phyloP scores from a whole-genome alignment of 2,113 vertebrate species.

The Thunnus thynnus region DNA sequence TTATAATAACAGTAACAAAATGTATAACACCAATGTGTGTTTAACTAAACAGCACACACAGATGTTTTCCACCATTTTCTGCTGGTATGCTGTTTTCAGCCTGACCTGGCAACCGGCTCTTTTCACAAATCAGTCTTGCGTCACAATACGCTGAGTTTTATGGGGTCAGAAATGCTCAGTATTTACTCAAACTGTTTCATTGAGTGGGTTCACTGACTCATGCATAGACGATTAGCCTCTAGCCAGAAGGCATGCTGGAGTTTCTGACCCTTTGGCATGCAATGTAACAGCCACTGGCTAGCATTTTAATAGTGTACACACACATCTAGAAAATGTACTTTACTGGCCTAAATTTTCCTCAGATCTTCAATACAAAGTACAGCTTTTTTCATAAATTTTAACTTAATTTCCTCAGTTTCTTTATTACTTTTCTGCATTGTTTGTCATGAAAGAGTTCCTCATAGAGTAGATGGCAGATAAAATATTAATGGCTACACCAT shows the following conservation, averaged over 20 bases:
- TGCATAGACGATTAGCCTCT: constrained; percentile 17
- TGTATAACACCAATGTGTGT: not conserved
- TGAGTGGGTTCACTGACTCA: constrained; percentile 37
- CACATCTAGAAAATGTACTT: not conserved
- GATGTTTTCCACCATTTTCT: constrained; percentile 12
- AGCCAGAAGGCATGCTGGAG: constrained; percentile 10
- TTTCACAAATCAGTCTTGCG: constrained; percentile 20
- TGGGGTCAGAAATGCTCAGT: constrained; percentile 9
- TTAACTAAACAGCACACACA: constrained; percentile 6
- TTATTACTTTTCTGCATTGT: not conserved
- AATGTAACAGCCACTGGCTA: not conserved
- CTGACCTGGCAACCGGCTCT: constrained; percentile 45
- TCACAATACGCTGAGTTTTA: constrained; percentile 35
- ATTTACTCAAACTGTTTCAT: constrained; percentile 7
- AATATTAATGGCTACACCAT: constrained; percentile 29
- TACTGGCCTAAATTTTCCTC: not conserved
- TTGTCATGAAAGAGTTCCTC: not conserved
- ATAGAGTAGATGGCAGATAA: constrained; percentile 9
- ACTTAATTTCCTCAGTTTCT: not conserved
- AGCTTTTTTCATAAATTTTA: not conserved
- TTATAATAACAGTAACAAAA: not conserved
- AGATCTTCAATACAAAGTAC: not conserved
- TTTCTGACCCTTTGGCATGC: constrained; percentile 33
- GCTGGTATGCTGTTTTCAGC: constrained; percentile 45
- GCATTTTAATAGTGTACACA: constrained; percentile 7